Base-by-base conservation (phyloP, 2,113 vertebrate species). In the Plestiodon gilberti region DNA sequence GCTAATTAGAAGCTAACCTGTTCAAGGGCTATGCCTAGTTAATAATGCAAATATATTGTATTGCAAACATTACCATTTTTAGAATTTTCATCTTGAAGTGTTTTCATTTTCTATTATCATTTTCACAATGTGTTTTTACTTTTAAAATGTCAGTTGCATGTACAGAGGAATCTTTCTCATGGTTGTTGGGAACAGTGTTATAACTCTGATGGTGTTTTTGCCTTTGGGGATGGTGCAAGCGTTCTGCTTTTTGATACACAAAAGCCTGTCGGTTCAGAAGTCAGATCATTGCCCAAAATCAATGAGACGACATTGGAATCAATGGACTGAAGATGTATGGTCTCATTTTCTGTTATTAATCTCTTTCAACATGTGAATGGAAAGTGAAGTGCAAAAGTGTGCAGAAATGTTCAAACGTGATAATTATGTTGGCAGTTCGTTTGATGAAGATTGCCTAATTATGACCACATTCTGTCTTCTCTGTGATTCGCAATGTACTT, bases 1-100 rank as follows among this genome's bases (percentile, higher is more conserved):
- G 55, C 38, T 79, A 48, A 86, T 86, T 86, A 86, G 35, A 17
- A 79, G 20, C 55, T 70, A 70, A 85, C 28, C 6, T 43, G 52
- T 2, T 43, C n/a, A 62, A 69, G 52, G 30, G 25, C 22, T 28
- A 69, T n/a, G 35, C 25, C 13, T 69, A 6, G 48, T 15, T 33
- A 40, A 22, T 55, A 64, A 6, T 77, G 22, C n/a, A 77, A 77
- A 38, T 76, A 35, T 25, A 18, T 13, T 55, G 30, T 40, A 25
- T 33, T 38, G 38, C 25, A 3, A 35, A 82, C 70, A 22, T 14
- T 15, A 6, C 9, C n/a, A 8, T 23, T 48, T 43, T 76, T 18
- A 33, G n/a, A 84, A 48, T n/a, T 11, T 69, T 30, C 65, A 4
- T 17, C 33, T 70, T 35, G 13, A 3, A 2, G 5, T 18, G 13